Percentiles rank a stretch among this genome's conserved stretches.
Evolutionary conservation across 2,113 vertebrate genomes (phyloP).

Genomic region (Emydocephalus ijimae): DNA sequence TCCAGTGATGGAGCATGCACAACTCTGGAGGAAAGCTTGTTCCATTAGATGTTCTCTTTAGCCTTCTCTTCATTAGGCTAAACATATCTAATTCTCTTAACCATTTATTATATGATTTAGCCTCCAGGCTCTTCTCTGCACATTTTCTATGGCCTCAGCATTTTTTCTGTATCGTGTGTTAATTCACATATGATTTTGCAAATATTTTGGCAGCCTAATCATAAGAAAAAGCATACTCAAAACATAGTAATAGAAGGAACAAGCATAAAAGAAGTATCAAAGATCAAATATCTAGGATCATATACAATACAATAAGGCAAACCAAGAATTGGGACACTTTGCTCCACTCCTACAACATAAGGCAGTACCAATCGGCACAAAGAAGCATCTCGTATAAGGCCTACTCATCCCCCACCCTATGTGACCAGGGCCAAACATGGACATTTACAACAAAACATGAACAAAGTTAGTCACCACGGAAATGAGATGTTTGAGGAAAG

Average conservation of each 20-base stretch:
- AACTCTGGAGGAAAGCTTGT: too few species aligned
- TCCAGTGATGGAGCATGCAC: too few species aligned
- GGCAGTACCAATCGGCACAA: background rate
- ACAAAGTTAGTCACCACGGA: background rate
- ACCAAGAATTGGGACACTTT: background rate
- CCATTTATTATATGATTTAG: background rate
- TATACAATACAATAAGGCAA: background rate
- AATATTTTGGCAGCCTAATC: background rate
- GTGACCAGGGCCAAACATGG: background rate
- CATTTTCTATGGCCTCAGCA: too few species aligned
- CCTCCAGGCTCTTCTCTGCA: background rate
- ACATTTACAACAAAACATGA: background rate
- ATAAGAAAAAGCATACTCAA: background rate
- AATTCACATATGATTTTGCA: background rate
- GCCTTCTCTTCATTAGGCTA: too few species aligned
- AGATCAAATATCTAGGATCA: background rate
- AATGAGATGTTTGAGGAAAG: background rate
- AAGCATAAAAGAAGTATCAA: background rate
- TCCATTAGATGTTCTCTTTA: too few species aligned
- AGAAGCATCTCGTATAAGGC: background rate
- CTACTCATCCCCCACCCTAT: background rate
- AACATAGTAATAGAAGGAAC: background rate
- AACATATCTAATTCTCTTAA: too few species aligned
- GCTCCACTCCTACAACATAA: background rate
- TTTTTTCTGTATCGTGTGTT: background rate